Evolutionary conservation across 1,140 invertebrate genomes (phyloP), one percentile per base, ranked within the genome.

Genomic region (Zaprionus ghesquierei): DNA sequence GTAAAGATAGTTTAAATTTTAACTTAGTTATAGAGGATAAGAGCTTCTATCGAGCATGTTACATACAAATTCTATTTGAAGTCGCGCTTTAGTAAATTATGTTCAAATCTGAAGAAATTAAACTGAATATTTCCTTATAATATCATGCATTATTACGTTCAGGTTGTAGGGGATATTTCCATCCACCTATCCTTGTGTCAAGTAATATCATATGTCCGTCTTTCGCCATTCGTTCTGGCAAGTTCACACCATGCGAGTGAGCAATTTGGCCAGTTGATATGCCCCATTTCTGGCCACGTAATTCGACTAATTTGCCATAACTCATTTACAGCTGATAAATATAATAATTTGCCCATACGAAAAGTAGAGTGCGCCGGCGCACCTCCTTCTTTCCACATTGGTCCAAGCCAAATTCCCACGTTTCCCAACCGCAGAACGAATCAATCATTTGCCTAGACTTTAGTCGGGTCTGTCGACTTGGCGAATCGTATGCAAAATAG

Each of bases 361-460:
- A 82, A 87, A 77, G 69, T 87, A 75, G n/a, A n/a, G 79, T 89
- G 72, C 79, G 78, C 76, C 25, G 81, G 51, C 81, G 85, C 81
- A 75, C 81, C 81, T 85, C 78, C 73, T 38, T n/a, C 35, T 8
- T 2, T 13, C 5, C 13, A 38, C 25, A 56, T 74, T 75, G 82
- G 53, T 75, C 58, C 68, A 63, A 69, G 73, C 60, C 69, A 51
- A 63, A 89, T 87, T 87, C 84, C 79, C 84, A 87, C 84, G 84
- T 87, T 89, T 54, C 53, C 35, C 65, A 81, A 72, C 84, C 84
- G 66, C 84, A 74, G 75, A 73, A 81, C 66, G 84, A 86, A 86
- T 86, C 82, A 77, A 87, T 89, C 85, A 80, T 74, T 66, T 72
- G 77, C 79, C 84, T 87, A 87, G 77, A 58, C 38, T 49, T 35